Conservation (phyloP, 2,888 invertebrate genomes). For the Phymatocera aterrima region DNA sequence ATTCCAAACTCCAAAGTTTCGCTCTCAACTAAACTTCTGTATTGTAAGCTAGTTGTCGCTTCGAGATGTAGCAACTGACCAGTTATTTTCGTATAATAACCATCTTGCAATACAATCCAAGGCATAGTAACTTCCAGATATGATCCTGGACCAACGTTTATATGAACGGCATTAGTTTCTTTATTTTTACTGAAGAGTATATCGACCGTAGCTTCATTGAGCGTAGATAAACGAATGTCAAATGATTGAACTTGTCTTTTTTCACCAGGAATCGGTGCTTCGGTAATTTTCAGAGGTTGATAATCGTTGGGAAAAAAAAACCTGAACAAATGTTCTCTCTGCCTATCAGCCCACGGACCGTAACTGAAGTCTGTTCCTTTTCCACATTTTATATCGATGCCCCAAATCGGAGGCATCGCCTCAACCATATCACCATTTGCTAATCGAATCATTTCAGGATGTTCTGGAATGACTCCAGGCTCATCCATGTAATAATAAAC, state of each 20-base stretch:
- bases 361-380: slow-evolving; percentile 97
- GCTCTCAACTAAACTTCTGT: slow-evolving; percentile 93
- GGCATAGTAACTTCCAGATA: slow-evolving; percentile 98
- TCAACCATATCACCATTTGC: slow-evolving; percentile 96
- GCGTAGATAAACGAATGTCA: slow-evolving; percentile 92
- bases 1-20: slow-evolving; percentile 96
- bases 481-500: slow-evolving; percentile 99
- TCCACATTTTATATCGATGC: slow-evolving; percentile 95
- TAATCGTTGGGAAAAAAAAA: slow-evolving; percentile 97
- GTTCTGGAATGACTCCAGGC: slow-evolving; percentile 93
- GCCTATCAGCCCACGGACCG: slow-evolving; percentile 99
- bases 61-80: slow-evolving; percentile 96
- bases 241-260: slow-evolving; percentile 92
- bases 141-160: slow-evolving; percentile 96
- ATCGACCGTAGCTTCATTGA: slow-evolving; percentile 96
- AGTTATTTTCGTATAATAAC: slow-evolving; percentile 93
- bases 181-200: slow-evolving; percentile 96
- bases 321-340: slow-evolving; percentile 95
- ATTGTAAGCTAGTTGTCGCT: slow-evolving; percentile 96
- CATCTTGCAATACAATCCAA: slow-evolving; percentile 92
- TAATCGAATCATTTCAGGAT: slow-evolving; percentile 91
- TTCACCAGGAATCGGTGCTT: slow-evolving; percentile 91
- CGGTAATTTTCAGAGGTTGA: slow-evolving; percentile 87
- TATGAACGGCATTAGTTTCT: slow-evolving; percentile 97
- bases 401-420: slow-evolving; percentile 96